phyloP scores from a whole-genome alignment of 2,113 vertebrate species.

The Genyomyrus donnyi region DNA sequence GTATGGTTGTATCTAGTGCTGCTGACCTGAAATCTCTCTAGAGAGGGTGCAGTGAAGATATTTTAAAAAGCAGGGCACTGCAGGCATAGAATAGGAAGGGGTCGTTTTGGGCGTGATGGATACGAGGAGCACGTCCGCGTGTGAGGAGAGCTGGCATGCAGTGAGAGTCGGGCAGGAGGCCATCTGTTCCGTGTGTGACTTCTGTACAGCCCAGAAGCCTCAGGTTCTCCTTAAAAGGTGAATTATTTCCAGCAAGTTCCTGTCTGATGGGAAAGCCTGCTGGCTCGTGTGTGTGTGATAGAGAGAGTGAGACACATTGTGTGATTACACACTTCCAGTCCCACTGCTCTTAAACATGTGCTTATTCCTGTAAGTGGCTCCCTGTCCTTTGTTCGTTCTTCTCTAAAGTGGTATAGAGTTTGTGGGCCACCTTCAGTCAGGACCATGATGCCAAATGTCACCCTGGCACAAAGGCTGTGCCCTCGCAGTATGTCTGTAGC shows the following conservation, averaged over 20 bases:
- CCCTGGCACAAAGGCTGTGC: not conserved
- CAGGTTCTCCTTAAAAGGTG: slow-evolving; percentile 54
- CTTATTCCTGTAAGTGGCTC: not conserved
- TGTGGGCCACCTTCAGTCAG: not conserved
- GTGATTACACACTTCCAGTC: not conserved
- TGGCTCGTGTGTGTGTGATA: not conserved
- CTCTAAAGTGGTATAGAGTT: not conserved
- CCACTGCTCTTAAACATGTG: not conserved
- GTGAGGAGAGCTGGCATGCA: not conserved
- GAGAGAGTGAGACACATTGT: not conserved
- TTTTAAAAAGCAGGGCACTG: not conserved
- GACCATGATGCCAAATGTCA: not conserved
- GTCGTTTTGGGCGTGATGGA: not conserved
- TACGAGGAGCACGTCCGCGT: not conserved
- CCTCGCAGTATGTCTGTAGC: not conserved
- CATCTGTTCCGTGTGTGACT: not conserved
- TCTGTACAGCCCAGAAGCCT: slow-evolving; percentile 41
- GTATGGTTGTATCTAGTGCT: not conserved
- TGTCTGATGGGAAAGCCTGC: not conserved
- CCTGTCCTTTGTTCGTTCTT: not conserved
- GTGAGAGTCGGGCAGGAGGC: not conserved
- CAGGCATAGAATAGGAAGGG: not conserved
- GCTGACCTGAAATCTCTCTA: not conserved
- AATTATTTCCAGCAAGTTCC: slow-evolving; percentile 48
- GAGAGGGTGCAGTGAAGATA: not conserved